These are phyloP conservation scores for Seira ritae DNA, from an alignment of 2,888 invertebrate genomes.

Conservation along the genomic window DNA sequence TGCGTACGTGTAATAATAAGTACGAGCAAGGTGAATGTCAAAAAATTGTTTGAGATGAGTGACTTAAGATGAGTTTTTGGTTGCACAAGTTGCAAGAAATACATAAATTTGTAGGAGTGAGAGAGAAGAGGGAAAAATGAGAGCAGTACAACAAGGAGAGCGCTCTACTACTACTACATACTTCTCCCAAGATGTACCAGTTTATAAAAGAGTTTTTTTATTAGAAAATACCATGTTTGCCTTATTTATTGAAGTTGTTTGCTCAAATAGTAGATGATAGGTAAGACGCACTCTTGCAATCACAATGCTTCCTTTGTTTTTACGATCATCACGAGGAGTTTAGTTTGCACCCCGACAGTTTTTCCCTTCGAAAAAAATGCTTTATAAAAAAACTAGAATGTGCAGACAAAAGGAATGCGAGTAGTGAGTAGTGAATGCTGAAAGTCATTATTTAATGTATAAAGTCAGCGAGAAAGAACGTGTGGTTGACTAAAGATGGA, in stretches of 20 bases:
- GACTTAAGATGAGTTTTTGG: background rate
- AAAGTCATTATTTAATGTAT: constrained; percentile 42
- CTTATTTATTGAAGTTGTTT: constrained; percentile 48
- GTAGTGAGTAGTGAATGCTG: too few species aligned
- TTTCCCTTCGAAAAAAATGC: constrained; percentile 46
- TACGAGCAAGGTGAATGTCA: background rate
- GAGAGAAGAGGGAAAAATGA: constrained; percentile 41
- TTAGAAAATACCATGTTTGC: constrained; percentile 34
- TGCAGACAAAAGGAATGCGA: constrained; percentile 29
- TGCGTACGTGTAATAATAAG: constrained; percentile 43
- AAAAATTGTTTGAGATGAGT: background rate
- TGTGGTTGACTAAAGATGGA: background rate
- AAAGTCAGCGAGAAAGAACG: background rate
- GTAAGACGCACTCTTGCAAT: constrained; percentile 46
- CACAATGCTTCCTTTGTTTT: constrained; percentile 62
- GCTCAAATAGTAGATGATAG: constrained; percentile 29
- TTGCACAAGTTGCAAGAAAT: constrained; percentile 29
- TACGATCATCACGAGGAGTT: constrained; percentile 48
- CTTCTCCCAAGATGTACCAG: background rate
- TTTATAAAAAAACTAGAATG: constrained; percentile 47
- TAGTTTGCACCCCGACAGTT: constrained; percentile 55
- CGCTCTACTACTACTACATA: too few species aligned
- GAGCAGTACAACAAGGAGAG: constrained; percentile 32
- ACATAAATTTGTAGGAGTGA: constrained; percentile 25
- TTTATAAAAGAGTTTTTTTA: background rate